Evolutionary conservation across 2,888 invertebrate species (phyloP), one percentile per base, ranked within the genome.

Genomic region (Pandemis corylana): DNA sequence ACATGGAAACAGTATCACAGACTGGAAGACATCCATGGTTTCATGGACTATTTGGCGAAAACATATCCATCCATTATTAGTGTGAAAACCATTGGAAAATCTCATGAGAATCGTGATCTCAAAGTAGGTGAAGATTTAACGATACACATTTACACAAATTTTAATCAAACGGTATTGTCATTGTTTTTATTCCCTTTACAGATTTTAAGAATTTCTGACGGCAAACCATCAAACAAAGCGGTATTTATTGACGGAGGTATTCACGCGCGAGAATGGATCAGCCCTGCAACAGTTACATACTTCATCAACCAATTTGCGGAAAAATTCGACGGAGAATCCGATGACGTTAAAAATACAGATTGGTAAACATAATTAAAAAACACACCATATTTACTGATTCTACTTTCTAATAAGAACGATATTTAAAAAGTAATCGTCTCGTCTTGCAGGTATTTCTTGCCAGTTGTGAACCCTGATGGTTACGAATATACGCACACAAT

Each of bases 231-330:
- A 13, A 96, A 96, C 80, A 96, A 96, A 76, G 97, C 97, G 0
- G 92, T 97, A 41, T 97, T 97, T 95, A 95, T 97, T 72, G 97
- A 97, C 82, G 97, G 97, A 46, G 98, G 98, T 7, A 98, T 98
- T 79, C 98, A 98, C 84, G 98, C 98, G 0, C 95, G 99, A 53
- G 99, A 99, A 94, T 99, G 98, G 98, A 97, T 98, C 80, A 97
- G 97, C 69, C 97, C 98, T 0, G 97, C 98, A 0, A 95, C 96
- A 0, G 97, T 97, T 0, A 97, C 97, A 4, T 98, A 96, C 84
- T 95, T 97, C 76, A 96, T 97, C 76, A 96, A 97, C 83, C 95
- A 97, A 83, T 90, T 98, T 74, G 96, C 96, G 0, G 96, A 97
- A 83, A 97, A 97, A 85, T 97, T 96, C 85, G 97, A 97, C 72